Evolutionary conservation across 1,140 invertebrate species (phyloP).

Genomic region (Aphidius ervi): DNA sequence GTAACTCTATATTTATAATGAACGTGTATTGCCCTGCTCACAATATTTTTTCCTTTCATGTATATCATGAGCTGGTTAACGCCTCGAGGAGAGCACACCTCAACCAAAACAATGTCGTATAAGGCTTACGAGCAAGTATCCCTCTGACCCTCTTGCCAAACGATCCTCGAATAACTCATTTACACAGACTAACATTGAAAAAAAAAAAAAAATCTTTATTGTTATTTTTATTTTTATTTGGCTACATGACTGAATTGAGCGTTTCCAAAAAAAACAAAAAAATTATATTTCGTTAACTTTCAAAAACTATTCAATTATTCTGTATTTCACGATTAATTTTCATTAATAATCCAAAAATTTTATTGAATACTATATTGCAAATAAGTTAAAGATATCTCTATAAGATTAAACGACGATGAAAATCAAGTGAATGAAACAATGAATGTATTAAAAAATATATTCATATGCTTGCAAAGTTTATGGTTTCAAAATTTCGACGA

Average conservation of each 20-base stretch:
- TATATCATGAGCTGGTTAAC: slow-evolving; percentile 50
- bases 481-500: too few species aligned
- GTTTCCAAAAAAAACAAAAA: background rate
- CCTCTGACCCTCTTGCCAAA: slow-evolving; percentile 49
- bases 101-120: slow-evolving; percentile 51
- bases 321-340: too few species aligned
- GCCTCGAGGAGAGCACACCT: slow-evolving; percentile 36
- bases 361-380: too few species aligned
- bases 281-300: too few species aligned
- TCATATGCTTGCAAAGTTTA: too few species aligned
- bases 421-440: too few species aligned
- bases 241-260: background rate
- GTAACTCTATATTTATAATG: slow-evolving; percentile 2
- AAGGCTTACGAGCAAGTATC: slow-evolving; percentile 46
- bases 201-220: too few species aligned
- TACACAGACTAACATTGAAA: background rate
- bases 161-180: slow-evolving; percentile 30
- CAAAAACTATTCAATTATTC: too few species aligned
- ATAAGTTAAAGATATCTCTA: too few species aligned
- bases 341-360: too few species aligned
- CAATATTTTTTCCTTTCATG: slow-evolving; percentile 6
- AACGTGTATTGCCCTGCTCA: slow-evolving; percentile 4
- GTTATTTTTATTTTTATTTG: background rate
- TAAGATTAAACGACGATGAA: too few species aligned
- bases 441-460: too few species aligned